Conservation (phyloP, 2,888 invertebrate genomes). For the Harpalus rubripes region DNA sequence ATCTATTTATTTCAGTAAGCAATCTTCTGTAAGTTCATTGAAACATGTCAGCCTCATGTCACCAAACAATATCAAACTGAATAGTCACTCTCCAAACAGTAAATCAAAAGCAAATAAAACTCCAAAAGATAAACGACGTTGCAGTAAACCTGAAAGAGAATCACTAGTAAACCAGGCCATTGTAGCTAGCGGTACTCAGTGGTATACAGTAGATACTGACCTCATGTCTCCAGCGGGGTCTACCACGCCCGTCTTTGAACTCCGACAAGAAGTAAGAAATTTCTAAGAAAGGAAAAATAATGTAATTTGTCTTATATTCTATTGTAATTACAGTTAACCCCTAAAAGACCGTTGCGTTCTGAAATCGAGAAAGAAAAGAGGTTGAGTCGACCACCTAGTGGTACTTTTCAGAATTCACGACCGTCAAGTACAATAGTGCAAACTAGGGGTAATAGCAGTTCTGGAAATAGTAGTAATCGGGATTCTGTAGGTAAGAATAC, state of each 20-base stretch:
- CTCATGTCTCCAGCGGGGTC: conserved; percentile 74
- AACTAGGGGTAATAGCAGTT: conserved; percentile 77
- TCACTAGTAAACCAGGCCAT: conserved; percentile 69
- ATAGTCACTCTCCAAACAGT: conserved; percentile 72
- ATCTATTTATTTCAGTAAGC: conserved; percentile 72
- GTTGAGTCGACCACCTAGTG: conserved; percentile 86
- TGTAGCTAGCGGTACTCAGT: conserved; percentile 77
- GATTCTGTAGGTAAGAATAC: conserved; percentile 84
- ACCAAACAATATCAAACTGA: conserved; percentile 74
- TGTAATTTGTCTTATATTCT: conserved; percentile 1
- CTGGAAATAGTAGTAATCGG: conserved; percentile 80
- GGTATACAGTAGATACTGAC: conserved; percentile 80
- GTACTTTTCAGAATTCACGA: conserved; percentile 80
- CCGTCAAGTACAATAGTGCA: conserved; percentile 76
- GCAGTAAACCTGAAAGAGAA: conserved; percentile 75
- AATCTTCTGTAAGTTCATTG: conserved; percentile 71
- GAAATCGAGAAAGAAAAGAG: conserved; percentile 90
- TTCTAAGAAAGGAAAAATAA: neutral
- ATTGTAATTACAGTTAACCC: conserved; percentile 83
- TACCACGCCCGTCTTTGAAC: conserved; percentile 82
- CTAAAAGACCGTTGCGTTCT: conserved; percentile 89
- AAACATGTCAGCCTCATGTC: conserved; percentile 74
- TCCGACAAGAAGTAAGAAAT: conserved; percentile 87
- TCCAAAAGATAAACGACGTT: conserved; percentile 76
- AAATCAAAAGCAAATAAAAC: conserved; percentile 75